Evolutionary conservation across 2,797 vertebrate species (phyloP).

Genomic region (Benthosema pterotum): DNA sequence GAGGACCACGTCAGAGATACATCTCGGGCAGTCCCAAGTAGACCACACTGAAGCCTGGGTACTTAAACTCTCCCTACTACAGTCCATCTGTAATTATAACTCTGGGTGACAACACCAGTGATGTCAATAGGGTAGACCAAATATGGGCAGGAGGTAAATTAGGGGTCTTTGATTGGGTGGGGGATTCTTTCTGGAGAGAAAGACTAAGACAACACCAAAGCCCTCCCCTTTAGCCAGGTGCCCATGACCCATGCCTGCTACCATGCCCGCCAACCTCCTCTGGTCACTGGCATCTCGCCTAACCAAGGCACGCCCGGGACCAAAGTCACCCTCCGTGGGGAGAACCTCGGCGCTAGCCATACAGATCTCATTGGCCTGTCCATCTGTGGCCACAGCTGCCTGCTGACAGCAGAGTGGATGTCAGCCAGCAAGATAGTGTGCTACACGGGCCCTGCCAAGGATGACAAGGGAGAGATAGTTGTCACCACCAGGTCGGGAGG

Average conservation of each 20-base stretch:
- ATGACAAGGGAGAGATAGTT: conserved; percentile 97
- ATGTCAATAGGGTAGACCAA: too few relatives aligned
- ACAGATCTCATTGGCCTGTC: conserved; percentile 92
- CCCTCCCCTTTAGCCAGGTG: conserved; percentile 20
- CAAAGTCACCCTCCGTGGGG: conserved; percentile 97
- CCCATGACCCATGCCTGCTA: conserved; percentile 85
- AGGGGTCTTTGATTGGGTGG: too few relatives aligned
- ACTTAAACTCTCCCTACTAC: too few relatives aligned
- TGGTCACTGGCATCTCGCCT: conserved; percentile 98
- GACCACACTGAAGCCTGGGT: too few relatives aligned
- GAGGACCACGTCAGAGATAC: too few relatives aligned
- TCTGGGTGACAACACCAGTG: too few relatives aligned
- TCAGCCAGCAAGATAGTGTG: conserved; percentile 98
- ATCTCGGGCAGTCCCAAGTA: too few relatives aligned
- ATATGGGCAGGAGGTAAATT: too few relatives aligned
- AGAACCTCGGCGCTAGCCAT: conserved; percentile 91
- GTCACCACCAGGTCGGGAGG: conserved; percentile 97
- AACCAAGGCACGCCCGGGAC: conserved; percentile 97
- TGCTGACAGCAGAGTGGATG: conserved; percentile 98
- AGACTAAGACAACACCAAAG: too few relatives aligned
- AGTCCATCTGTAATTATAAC: too few relatives aligned
- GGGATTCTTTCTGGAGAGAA: too few relatives aligned
- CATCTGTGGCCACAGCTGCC: conserved; percentile 97
- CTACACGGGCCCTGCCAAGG: conserved; percentile 95
- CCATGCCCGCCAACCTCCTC: conserved; percentile 89